Percentiles rank a stretch among this genome's conserved stretches.
Conservation (phyloP, 2,888 invertebrate species). For the Lampropteryx suffumata region DNA sequence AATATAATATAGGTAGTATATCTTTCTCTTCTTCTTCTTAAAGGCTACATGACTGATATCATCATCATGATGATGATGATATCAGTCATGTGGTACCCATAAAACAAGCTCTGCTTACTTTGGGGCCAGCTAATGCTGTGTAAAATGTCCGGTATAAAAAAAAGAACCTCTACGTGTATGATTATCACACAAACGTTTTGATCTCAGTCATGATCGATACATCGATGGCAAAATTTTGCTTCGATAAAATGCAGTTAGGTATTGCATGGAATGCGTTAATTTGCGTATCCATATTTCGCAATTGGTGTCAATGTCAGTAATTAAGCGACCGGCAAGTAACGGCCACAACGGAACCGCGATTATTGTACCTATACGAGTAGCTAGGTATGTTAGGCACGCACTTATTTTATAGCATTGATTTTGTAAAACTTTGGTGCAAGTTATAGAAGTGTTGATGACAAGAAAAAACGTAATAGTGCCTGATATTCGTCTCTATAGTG, state of each 20-base stretch:
- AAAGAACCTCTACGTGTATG: too few species aligned
- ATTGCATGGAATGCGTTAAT: conserved; percentile 8
- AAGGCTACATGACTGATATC: too few species aligned
- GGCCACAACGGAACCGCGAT: conserved; percentile 16
- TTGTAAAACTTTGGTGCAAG: conserved; percentile 6
- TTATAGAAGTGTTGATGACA: background rate
- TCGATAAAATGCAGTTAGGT: conserved; percentile 11
- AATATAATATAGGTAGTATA: too few species aligned
- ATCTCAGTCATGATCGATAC: too few species aligned
- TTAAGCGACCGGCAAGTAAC: conserved; percentile 18
- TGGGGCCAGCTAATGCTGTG: too few species aligned
- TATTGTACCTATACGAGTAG: conserved; percentile 4
- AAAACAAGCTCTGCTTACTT: too few species aligned
- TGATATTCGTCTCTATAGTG: background rate
- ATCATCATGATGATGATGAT: too few species aligned
- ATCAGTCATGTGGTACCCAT: too few species aligned
- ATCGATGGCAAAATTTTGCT: background rate
- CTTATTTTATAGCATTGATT: conserved; percentile 10
- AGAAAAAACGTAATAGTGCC: background rate
- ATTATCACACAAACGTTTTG: too few species aligned
- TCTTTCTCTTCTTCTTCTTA: too few species aligned
- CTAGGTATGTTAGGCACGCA: background rate
- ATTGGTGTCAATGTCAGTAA: conserved; percentile 27
- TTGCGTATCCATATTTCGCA: conserved; percentile 22
- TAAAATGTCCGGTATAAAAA: too few species aligned